Evolutionary conservation across 1,140 invertebrate species (phyloP).

Genomic region (Drosophila kanapiae): DNA sequence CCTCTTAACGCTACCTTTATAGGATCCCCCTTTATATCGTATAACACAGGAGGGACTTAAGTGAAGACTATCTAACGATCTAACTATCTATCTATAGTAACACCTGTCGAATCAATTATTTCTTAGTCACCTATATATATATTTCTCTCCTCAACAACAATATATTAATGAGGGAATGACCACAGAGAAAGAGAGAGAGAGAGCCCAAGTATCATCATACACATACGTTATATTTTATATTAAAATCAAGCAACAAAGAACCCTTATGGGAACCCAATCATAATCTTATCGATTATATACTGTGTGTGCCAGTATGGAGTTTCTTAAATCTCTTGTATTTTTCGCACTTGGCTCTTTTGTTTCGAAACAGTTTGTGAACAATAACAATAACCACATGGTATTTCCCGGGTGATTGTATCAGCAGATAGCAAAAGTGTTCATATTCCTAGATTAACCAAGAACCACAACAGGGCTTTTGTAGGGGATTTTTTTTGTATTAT

Average conservation of each 20-base stretch:
- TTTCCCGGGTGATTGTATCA: slow-evolving; percentile 32
- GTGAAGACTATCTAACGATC: not conserved
- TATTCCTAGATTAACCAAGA: slow-evolving; percentile 38
- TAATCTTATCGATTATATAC: slow-evolving; percentile 28
- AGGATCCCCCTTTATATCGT: not conserved
- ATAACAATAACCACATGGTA: slow-evolving; percentile 14
- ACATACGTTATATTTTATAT: not conserved
- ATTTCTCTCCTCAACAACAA: not conserved
- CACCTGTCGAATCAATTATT: slow-evolving; percentile 7
- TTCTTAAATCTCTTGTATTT: slow-evolving; percentile 34
- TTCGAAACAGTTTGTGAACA: slow-evolving; percentile 34
- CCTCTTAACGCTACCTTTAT: not conserved
- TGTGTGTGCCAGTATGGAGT: not conserved
- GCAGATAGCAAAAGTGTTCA: slow-evolving; percentile 29
- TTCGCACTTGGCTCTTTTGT: slow-evolving; percentile 21
- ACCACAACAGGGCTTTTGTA: not conserved
- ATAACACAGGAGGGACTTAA: not conserved
- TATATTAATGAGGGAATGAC: slow-evolving; percentile 5
- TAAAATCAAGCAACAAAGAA: slow-evolving; percentile 37
- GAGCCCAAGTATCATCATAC: slow-evolving; percentile 2
- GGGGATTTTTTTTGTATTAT: slow-evolving; percentile 16
- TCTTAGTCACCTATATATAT: slow-evolving; percentile 23
- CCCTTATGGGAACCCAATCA: slow-evolving; percentile 6
- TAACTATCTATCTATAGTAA: not conserved
- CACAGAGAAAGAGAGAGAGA: slow-evolving; percentile 4